Evolutionary conservation across 30 jellyfish, hydroid and myxozoan species (phyloP).

Genomic region (Cassiopea xamachana): DNA sequence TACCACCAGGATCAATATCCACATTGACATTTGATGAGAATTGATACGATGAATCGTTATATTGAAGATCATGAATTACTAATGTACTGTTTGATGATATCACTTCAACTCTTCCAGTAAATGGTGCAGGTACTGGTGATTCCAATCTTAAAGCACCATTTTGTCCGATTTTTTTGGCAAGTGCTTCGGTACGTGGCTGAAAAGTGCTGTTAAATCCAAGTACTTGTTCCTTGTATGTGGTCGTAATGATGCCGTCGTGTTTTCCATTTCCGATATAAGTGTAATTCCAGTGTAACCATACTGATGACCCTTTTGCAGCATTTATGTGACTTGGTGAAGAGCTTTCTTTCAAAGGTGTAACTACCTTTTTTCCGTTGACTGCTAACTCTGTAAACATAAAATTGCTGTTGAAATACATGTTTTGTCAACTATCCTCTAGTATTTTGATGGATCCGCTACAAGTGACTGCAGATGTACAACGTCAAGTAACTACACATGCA

Average conservation of each 20-base stretch:
- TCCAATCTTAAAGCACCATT: constrained; percentile 10
- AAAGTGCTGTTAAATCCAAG: constrained; percentile 18
- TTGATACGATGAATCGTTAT: constrained; percentile 19
- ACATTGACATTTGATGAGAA: constrained; percentile 9
- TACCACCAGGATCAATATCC: background rate
- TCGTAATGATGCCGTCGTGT: background rate
- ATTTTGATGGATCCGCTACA: too few species aligned
- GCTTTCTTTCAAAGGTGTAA: background rate
- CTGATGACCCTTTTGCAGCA: constrained; percentile 33
- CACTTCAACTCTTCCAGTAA: constrained; percentile 37
- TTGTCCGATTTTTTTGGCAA: constrained; percentile 26
- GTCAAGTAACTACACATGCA: too few species aligned
- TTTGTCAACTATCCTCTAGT: too few species aligned
- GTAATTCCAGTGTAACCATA: constrained; percentile 54
- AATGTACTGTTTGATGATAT: constrained; percentile 43
- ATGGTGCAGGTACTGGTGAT: constrained; percentile 34
- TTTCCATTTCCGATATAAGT: constrained; percentile 18
- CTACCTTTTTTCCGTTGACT: background rate
- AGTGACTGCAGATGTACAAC: too few species aligned
- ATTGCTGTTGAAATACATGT: too few species aligned
- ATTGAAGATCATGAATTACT: constrained; percentile 26
- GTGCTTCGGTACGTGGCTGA: background rate
- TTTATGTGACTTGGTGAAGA: constrained; percentile 53
- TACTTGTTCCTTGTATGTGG: background rate
- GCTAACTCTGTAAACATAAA: background rate